Percentiles rank a stretch among this genome's conserved stretches.
Evolutionary conservation across 2,888 invertebrate genomes (phyloP).

Genomic region (Campoplex nolae): DNA sequence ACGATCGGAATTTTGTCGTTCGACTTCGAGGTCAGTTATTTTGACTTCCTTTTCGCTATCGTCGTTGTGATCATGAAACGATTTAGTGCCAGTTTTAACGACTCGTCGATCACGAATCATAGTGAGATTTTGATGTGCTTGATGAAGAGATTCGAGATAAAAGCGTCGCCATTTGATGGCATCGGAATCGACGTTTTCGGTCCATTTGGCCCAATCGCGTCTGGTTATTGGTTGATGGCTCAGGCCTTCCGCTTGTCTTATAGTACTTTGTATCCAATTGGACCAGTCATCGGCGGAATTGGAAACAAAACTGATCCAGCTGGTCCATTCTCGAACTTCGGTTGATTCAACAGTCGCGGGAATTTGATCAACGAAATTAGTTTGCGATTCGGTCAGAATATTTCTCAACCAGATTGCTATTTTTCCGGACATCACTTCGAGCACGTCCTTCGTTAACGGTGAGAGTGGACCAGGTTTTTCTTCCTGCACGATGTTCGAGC

Average conservation of each 20-base stretch:
- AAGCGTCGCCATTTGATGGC: conserved; percentile 76
- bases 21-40: conserved; percentile 55
- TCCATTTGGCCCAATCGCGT: conserved; percentile 67
- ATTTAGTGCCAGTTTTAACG: conserved; percentile 72
- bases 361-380: conserved; percentile 70
- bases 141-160: conserved; percentile 74
- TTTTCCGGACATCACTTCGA: conserved; percentile 77
- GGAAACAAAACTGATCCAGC: conserved; percentile 74
- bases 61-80: conserved; percentile 19
- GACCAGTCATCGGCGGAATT: conserved; percentile 75
- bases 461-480: conserved; percentile 72
- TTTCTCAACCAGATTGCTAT: conserved; percentile 76
- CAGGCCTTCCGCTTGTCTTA: conserved; percentile 72
- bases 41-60: conserved; percentile 61
- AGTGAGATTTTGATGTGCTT: conserved; percentile 74
- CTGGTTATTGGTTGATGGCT: conserved; percentile 69
- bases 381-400: conserved; percentile 72
- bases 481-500: conserved; percentile 69
- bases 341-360: conserved; percentile 75
- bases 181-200: conserved; percentile 71
- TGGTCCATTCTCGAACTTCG: conserved; percentile 75
- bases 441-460: conserved; percentile 68
- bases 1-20: conserved; percentile 4
- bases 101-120: conserved; percentile 74
- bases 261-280: conserved; percentile 74